Base-by-base conservation (phyloP, 2,113 vertebrate genomes). In the Nothocercus nigrocapillus region DNA sequence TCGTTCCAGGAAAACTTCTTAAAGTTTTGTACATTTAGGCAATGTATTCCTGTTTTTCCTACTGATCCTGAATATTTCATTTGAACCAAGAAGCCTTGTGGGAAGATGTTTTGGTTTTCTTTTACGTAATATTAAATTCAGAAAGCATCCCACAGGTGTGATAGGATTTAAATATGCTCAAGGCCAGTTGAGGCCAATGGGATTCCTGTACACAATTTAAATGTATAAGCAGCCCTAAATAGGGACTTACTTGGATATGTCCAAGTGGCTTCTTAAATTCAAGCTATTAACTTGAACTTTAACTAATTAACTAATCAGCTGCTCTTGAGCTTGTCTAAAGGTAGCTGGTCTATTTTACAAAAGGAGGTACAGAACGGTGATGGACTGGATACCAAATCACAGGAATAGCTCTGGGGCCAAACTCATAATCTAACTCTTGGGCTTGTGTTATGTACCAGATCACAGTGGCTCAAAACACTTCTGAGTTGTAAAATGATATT, bases 101-200 rank as follows among this genome's bases (percentile, higher is more conserved):
- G 75, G 72, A 56, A 82, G 91, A 80, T 44, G 11, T 17, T 69
- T 93, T 49, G 49, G 49, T 49, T 49, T 49, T 49, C 49, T 58
- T 32, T 90, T 76, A 61, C 89, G 76, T 91, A 8, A 27, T 66
- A 18, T 85, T 80, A 77, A 95, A 82, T 94, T 82, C 34, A 40
- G 79, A 93, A 89, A 94, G 72, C 82, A 75, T 85, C 53, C 42
- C 15, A 20, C 24, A 30, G 73, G 44, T 74, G 45, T 54, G 47
- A 36, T 68, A 63, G 89, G 27, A 49, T 76, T 66, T 70, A 91
- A 36, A 32, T 81, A 4, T 53, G 64, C 59, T 49, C 44, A 90
- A 81, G 17, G n/a, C 63, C 34, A 49, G 2, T 68, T 80, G 53
- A 89, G 91, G 34, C 84, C 66, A 80, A 42, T 47, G 22, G 7